Conservation (phyloP, 2,888 invertebrate genomes). For the Quadroppia sp. region DNA sequence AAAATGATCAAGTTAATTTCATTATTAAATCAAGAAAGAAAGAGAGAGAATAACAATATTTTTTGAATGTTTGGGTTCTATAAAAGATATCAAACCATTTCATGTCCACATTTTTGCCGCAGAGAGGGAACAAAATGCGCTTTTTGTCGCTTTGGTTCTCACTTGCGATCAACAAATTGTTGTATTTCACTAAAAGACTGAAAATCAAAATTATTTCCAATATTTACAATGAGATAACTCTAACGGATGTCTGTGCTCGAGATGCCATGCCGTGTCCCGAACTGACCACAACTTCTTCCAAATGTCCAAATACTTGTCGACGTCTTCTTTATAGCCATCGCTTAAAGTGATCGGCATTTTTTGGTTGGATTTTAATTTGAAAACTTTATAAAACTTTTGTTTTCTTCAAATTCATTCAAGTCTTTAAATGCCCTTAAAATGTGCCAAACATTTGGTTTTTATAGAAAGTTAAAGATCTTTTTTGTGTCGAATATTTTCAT, state of each 20-base stretch:
- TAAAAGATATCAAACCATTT: conserved; percentile 23
- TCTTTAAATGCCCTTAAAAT: background rate
- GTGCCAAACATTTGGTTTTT: background rate
- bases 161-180: conserved; percentile 9
- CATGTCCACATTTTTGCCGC: conserved; percentile 43
- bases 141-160: conserved; percentile 29
- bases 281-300: conserved; percentile 41
- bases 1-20: no score
- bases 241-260: conserved; percentile 41
- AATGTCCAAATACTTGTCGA: conserved; percentile 37
- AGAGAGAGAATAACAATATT: no score
- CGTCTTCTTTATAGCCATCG: background rate
- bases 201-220: background rate
- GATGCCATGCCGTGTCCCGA: conserved; percentile 43
- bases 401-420: no score
- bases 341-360: background rate
- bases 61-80: no score
- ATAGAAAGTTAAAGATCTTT: background rate
- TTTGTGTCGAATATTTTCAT: background rate
- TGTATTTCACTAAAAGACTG: conserved; percentile 39
- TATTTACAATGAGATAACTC: background rate
- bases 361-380: background rate
- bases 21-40: no score
- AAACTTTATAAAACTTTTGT: background rate
- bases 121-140: conserved; percentile 38